Conservation (phyloP, 2,888 invertebrate species). For the Parascotia fuliginaria region DNA sequence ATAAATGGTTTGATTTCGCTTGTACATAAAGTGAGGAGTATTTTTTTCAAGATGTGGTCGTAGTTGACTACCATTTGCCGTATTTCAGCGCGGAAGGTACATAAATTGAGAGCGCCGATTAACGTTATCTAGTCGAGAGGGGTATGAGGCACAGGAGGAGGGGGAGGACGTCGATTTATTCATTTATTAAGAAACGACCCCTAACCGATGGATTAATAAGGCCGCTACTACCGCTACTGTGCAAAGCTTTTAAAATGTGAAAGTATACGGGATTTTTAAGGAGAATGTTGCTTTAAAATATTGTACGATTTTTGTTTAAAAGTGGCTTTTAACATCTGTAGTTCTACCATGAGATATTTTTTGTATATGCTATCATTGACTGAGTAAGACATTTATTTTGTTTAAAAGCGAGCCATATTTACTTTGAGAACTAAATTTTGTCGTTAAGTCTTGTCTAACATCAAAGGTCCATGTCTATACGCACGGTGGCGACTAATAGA, state of each 20-base stretch:
- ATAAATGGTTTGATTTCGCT: constrained; percentile 36
- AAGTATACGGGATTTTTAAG: constrained; percentile 35
- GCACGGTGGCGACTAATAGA: too few species aligned
- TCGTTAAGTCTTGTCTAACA: too few species aligned
- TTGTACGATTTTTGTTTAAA: neutral
- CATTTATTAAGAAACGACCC: constrained; percentile 78
- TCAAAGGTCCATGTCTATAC: too few species aligned
- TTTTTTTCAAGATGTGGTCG: constrained; percentile 49
- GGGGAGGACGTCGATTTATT: constrained; percentile 71
- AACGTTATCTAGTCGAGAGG: constrained; percentile 71
- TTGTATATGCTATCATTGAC: too few species aligned
- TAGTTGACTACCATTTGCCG: constrained; percentile 61
- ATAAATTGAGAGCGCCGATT: constrained; percentile 75
- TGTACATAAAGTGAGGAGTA: constrained; percentile 10
- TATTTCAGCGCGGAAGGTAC: constrained; percentile 64
- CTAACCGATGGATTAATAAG: constrained; percentile 70
- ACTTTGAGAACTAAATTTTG: too few species aligned
- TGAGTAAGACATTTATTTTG: too few species aligned
- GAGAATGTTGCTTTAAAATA: constrained; percentile 24
- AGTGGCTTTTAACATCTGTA: too few species aligned
- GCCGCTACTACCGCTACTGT: constrained; percentile 57
- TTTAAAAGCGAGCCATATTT: too few species aligned
- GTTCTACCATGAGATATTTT: too few species aligned
- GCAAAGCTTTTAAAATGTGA: constrained; percentile 34
- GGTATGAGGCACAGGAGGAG: constrained; percentile 51